Base-by-base conservation (phyloP, 2,888 invertebrate species). In the Himalopsyche japonica region DNA sequence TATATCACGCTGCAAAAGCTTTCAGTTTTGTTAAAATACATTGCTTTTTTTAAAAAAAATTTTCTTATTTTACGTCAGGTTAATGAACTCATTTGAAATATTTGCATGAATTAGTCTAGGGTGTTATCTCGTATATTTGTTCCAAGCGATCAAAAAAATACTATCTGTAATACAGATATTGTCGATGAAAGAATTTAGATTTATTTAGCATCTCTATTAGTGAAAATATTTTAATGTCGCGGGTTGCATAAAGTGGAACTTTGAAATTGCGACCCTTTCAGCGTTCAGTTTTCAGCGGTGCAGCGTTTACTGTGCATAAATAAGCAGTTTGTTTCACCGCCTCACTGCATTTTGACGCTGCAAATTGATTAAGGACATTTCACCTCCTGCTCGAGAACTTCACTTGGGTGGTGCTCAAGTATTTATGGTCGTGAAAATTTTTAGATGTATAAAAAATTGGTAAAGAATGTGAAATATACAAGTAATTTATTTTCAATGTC, bases 241-340 rank as follows among this genome's bases (percentile, higher is more conserved):
- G 20, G 57, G 34, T 18, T 37, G 20, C 78, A 15, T 47, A 47
- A 37, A 43, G 24, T 64, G 80, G 64, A 32, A 70, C 80, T 81
- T 81, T 37, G 24, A 64, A 70, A 70, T 27, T n/a, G 80, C 70
- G 70, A 70, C 70, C 70, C 70, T 70, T 70, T 70, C 27, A 47
- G 20, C 49, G 47, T 27, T 79, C 48, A 79, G 79, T 47, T 47
- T 57, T 81, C 76, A 76, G 76, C 48, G 18, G 79, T 80, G 79
- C 80, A 76, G 76, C 48, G 48, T 79, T 80, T 82, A 80, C 76
- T 37, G 82, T 77, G 80, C 85, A 76, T 82, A 85, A 85, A 85
- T 85, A 85, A 80, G 82, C 84, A 48, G 57, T 77, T 70, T 43
- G 76, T 49, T 48, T 81, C 76, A 79, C 18, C 49, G 15, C 48